These are phyloP conservation scores for Alca torda DNA, from an alignment of 2,797 vertebrate species.

Conservation along the genomic window DNA sequence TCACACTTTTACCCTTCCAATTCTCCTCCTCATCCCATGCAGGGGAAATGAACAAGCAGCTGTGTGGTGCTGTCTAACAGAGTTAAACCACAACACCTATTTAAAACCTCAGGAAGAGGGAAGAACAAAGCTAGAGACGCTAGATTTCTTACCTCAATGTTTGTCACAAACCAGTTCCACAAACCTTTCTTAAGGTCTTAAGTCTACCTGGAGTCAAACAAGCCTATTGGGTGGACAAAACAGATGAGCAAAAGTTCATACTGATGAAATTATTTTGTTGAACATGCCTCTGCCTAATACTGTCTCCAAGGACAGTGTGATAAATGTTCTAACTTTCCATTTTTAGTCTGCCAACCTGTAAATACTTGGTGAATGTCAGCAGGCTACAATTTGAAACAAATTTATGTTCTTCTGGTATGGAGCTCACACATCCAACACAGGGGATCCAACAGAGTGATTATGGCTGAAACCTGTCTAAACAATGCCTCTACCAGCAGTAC, in stretches of 20 bases:
- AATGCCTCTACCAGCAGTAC: not conserved
- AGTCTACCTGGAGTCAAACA: not conserved
- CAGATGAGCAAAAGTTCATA: not conserved
- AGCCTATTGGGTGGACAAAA: not conserved
- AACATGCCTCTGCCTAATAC: not conserved
- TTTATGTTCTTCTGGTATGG: not conserved
- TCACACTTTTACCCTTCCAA: not conserved
- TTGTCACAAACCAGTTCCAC: not conserved
- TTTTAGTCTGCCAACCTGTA: not conserved
- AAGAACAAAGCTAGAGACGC: not conserved
- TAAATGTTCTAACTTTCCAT: not conserved
- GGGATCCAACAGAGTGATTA: not conserved
- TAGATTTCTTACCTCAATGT: not conserved
- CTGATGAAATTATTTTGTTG: not conserved
- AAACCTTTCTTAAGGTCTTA: not conserved
- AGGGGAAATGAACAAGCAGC: accelerated
- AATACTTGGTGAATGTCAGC: not conserved
- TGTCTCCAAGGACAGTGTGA: not conserved
- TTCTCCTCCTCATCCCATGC: accelerated
- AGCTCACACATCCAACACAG: not conserved
- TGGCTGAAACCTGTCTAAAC: not conserved
- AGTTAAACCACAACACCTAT: not conserved
- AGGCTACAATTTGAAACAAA: not conserved
- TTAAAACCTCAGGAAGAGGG: not conserved
- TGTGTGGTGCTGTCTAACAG: not conserved